These are phyloP conservation scores for Okapia johnstoni DNA, from an alignment of 2,113 vertebrate species.

Conservation along the genomic window DNA sequence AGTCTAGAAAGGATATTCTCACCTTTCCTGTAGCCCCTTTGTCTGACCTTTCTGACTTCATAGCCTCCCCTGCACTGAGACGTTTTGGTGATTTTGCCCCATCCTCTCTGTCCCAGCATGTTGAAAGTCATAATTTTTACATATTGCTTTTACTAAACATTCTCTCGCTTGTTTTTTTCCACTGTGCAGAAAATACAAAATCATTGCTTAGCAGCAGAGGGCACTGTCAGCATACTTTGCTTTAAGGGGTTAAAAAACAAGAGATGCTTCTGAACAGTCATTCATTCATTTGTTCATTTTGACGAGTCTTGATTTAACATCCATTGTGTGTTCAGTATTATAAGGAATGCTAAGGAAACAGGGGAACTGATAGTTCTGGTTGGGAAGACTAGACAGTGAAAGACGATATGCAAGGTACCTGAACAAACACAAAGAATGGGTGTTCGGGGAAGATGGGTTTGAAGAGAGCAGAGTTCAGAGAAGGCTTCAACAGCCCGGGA, in stretches of 20 bases:
- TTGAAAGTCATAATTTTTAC: background rate
- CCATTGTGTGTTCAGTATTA: background rate
- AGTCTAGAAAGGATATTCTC: background rate
- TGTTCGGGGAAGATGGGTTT: background rate
- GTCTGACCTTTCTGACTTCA: background rate
- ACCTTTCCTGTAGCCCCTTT: background rate
- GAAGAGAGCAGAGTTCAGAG: background rate
- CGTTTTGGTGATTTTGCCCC: background rate
- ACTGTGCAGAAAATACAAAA: background rate
- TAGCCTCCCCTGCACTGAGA: rapidly evolving
- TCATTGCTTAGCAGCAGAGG: constrained; percentile 61
- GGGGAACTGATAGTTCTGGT: background rate
- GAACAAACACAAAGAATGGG: background rate
- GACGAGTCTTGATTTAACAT: background rate
- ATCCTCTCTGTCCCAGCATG: background rate
- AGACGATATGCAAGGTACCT: background rate
- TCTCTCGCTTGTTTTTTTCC: background rate
- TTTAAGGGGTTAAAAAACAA: background rate
- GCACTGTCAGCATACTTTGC: constrained; percentile 61
- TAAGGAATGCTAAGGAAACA: background rate
- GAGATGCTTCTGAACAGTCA: background rate
- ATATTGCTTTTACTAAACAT: background rate
- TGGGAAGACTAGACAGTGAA: background rate
- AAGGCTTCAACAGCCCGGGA: background rate
- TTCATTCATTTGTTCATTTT: background rate